Percentiles rank a stretch among this genome's conserved stretches.
phyloP scores from a whole-genome alignment of 2,888 invertebrate genomes.

The Brachyptera risi region DNA sequence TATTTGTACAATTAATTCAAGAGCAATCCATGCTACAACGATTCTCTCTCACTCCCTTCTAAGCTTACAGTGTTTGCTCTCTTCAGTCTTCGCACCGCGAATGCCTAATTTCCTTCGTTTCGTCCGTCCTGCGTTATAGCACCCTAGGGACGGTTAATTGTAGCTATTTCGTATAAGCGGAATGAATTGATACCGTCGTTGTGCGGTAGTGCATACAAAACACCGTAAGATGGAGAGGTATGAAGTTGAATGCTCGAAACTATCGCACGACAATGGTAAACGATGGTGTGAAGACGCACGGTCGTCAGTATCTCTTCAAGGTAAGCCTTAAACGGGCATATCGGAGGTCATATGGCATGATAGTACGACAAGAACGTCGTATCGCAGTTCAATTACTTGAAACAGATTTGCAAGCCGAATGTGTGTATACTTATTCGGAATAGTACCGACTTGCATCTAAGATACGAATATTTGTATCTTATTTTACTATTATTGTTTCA shows the following conservation, averaged over 20 bases:
- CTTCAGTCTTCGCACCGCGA: slow-evolving; percentile 14
- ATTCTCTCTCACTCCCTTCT: no score
- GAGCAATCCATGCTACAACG: no score
- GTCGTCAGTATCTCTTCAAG: not conserved
- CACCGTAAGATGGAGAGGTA: not conserved
- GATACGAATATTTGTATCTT: not conserved
- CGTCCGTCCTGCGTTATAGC: slow-evolving; percentile 22
- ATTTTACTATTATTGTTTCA: not conserved
- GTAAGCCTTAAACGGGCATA: slow-evolving; percentile 1
- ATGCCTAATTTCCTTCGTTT: slow-evolving; percentile 26
- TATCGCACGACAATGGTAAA: no score
- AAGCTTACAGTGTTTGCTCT: not conserved
- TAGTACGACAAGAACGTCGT: not conserved
- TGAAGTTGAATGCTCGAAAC: no score
- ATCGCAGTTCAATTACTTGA: no score
- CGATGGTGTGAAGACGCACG: no score
- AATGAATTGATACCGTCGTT: slow-evolving; percentile 29
- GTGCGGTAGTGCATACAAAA: slow-evolving; percentile 23
- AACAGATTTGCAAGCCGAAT: no score
- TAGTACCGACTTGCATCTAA: no score
- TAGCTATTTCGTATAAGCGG: slow-evolving; percentile 29
- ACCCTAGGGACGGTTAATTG: slow-evolving; percentile 30
- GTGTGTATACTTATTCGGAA: not conserved
- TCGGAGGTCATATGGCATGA: not conserved
- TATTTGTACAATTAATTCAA: no score